Base-by-base conservation (phyloP, 2,888 invertebrate genomes). In the Drosophila longiperda region DNA sequence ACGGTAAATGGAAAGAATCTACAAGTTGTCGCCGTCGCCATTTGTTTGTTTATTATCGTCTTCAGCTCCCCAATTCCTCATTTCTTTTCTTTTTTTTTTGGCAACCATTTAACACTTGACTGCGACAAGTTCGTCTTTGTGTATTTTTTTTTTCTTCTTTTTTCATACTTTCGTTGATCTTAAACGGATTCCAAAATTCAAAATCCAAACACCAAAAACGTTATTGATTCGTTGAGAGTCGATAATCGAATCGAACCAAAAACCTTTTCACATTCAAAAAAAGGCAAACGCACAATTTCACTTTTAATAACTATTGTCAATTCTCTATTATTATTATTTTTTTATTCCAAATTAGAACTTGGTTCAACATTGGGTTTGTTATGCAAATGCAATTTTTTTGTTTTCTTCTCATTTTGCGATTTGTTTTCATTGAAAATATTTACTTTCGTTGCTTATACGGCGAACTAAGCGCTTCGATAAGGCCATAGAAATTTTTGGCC, bases 1-100 rank as follows among this genome's bases (percentile, higher is more conserved):
- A 92, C 92, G 92, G 92, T 92, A 92, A 92, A 92, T 91, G 91
- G 75, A 85, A 90, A 91, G 90, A 78, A 87, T 83, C 85, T 82
- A 87, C 80, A 78, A 84, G 75, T 73, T 76, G 83, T 77, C 75
- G 78, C 48, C 72, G 61, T 68, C 64, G 53, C 49, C 50, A 53
- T 73, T 71, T 57, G 36, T 57, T 70, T 48, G 34, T 67, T 55
- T 38, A 15, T 23, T 45, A 4, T 45, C 42, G 66, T 59, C 66
- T 55, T 60, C 48, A 49, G 53, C 49, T 67, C n/a, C 53, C 29
- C 66, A 66, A 71, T 76, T 85, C 55, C 55, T 58, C 62, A 60
- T 78, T 73, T 73, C 55, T 75, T 68, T 73, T 68, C 82, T 78
- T 80, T 32, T 11, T 6, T 32, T 54, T 88, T 86, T 79, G 75